A percentile compares a stretch with the other conserved stretches of the same genome.
These are phyloP conservation scores for Sterna hirundo DNA, from an alignment of 2,113 vertebrate genomes.

Conservation along the genomic window DNA sequence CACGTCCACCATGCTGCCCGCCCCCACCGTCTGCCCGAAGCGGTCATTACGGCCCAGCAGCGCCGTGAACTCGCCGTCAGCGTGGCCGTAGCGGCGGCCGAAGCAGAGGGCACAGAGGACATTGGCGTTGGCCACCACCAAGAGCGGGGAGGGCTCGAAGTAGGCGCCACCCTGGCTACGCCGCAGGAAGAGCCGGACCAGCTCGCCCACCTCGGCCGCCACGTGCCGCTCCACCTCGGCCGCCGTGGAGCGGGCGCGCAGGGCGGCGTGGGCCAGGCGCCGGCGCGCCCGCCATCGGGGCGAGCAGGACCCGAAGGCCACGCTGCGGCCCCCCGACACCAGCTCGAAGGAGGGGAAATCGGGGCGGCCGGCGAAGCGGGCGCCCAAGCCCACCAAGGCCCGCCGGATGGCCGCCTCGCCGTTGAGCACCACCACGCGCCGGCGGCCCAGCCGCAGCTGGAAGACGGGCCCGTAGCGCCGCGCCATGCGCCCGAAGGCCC, in stretches of 20 bases:
- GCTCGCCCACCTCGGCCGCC: conserved; percentile 75
- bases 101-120: conserved; percentile 87
- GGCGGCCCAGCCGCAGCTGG: conserved; percentile 82
- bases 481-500: conserved; percentile 75
- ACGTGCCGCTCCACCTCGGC: conserved; percentile 82
- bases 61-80: conserved; percentile 80
- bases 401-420: conserved; percentile 78
- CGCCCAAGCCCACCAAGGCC: conserved; percentile 78
- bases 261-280: conserved; percentile 78
- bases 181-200: conserved; percentile 73
- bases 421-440: conserved; percentile 82
- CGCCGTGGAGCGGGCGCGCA: conserved; percentile 80
- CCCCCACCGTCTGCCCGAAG: conserved; percentile 86
- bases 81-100: conserved; percentile 80
- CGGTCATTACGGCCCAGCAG: conserved; percentile 74
- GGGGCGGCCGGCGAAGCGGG: conserved; percentile 84
- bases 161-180: conserved; percentile 62
- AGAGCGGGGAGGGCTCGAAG: conserved; percentile 75
- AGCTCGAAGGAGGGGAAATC: conserved; percentile 83
- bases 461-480: conserved; percentile 80
- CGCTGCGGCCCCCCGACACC: conserved; percentile 82
- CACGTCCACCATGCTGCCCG: conserved; percentile 86
- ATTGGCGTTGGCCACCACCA: conserved; percentile 82
- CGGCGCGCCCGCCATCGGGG: conserved; percentile 81
- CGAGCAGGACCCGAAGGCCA: conserved; percentile 80